Conservation (phyloP, 2,888 invertebrate species). For the Hirtodrosophila histrioides region DNA sequence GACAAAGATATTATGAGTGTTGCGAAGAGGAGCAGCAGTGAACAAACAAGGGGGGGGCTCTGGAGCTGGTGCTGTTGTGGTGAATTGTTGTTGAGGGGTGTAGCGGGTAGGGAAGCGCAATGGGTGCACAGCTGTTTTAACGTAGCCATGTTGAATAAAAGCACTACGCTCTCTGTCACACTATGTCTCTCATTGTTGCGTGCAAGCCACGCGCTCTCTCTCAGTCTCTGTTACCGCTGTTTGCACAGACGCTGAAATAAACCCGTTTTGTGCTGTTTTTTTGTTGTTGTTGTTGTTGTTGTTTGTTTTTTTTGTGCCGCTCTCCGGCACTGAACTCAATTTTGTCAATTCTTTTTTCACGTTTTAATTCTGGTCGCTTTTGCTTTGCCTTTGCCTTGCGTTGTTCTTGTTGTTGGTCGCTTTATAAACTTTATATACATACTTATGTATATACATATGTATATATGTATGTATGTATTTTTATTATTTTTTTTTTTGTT, state of each 20-base stretch:
- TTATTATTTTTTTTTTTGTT: conserved; percentile 49
- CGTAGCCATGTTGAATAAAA: conserved; percentile 39
- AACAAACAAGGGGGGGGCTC: conserved; percentile 9
- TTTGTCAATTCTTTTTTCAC: conserved; percentile 72
- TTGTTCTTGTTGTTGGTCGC: conserved; percentile 43
- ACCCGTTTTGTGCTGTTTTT: conserved; percentile 41
- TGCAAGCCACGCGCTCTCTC: conserved; percentile 22
- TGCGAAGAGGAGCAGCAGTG: conserved; percentile 18
- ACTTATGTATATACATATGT: not conserved
- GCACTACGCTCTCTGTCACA: conserved; percentile 21
- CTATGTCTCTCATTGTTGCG: conserved; percentile 14
- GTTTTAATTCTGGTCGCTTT: conserved; percentile 59
- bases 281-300: conserved; percentile 5
- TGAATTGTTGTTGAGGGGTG: conserved; percentile 20
- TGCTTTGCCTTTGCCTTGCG: conserved; percentile 40
- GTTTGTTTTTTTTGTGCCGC: conserved; percentile 26
- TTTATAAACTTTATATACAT: conserved; percentile 19
- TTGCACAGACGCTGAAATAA: conserved; percentile 29
- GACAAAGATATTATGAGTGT: conserved; percentile 45
- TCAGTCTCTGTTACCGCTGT: conserved; percentile 16
- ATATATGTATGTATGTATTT: conserved; percentile 8
- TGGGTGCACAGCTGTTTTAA: conserved; percentile 55
- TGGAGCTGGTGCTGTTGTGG: conserved; percentile 43
- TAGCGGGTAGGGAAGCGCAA: conserved; percentile 3
- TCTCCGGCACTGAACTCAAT: conserved; percentile 66